These are phyloP conservation scores for Thamnophis sirtalis DNA, from an alignment of 2,113 vertebrate species.

Conservation along the genomic window DNA sequence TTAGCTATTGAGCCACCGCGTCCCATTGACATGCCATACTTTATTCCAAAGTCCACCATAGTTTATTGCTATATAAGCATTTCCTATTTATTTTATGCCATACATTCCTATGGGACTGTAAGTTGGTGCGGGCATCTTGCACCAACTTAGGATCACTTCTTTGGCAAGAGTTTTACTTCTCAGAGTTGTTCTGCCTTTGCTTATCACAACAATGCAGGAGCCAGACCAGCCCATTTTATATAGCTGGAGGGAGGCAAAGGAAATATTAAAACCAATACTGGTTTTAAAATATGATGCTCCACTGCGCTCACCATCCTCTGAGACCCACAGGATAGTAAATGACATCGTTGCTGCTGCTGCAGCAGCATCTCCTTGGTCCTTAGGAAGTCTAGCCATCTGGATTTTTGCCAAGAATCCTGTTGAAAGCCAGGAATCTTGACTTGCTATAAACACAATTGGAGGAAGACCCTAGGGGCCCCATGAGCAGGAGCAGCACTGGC, in stretches of 20 bases:
- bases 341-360: too few relatives aligned
- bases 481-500: not conserved
- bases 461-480: not conserved
- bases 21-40: not conserved
- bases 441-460: conserved; percentile 10
- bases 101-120: not conserved
- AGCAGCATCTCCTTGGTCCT: not conserved
- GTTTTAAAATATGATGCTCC: not conserved
- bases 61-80: not conserved
- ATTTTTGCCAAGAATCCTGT: not conserved
- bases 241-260: not conserved
- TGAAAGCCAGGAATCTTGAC: not conserved
- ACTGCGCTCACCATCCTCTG: too few relatives aligned
- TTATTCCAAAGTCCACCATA: not conserved
- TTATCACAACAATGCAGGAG: not conserved
- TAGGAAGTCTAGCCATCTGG: not conserved
- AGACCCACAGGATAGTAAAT: not conserved
- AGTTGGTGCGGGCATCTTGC: not conserved
- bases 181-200: not conserved
- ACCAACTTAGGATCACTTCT: not conserved
- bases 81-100: not conserved
- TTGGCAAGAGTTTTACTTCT: not conserved
- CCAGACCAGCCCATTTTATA: not conserved
- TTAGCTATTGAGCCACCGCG: too few relatives aligned
- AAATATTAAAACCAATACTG: not conserved